These are phyloP conservation scores for Macrophya annulata DNA, from an alignment of 2,888 invertebrate genomes.

Conservation along the genomic window DNA sequence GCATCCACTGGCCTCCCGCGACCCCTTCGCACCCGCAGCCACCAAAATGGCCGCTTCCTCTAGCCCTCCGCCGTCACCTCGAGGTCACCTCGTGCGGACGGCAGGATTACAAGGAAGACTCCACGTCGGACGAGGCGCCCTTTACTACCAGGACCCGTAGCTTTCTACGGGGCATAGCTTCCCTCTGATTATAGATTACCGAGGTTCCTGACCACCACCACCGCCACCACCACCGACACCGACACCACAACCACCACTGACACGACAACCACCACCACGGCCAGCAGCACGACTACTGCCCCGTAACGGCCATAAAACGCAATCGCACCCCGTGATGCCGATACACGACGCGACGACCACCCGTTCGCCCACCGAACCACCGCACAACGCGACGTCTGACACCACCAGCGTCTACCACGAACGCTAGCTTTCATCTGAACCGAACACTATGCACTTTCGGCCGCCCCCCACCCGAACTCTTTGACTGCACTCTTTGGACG, in stretches of 20 bases:
- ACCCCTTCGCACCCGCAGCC: conserved; percentile 65
- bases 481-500: conserved; percentile 55
- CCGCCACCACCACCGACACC: conserved; percentile 29
- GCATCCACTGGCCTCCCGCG: conserved; percentile 67
- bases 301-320: conserved; percentile 37
- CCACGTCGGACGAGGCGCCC: conserved; percentile 55
- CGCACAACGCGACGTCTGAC: conserved; percentile 54
- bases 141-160: conserved; percentile 54
- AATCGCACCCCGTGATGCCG: conserved; percentile 49
- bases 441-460: conserved; percentile 48
- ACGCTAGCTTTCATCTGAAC: conserved; percentile 56
- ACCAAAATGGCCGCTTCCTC: conserved; percentile 72
- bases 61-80: conserved; percentile 60
- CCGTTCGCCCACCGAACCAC: conserved; percentile 54
- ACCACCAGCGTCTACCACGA: conserved; percentile 43
- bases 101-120: conserved; percentile 61
- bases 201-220: conserved; percentile 53
- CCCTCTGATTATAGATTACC: conserved; percentile 59
- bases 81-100: conserved; percentile 51
- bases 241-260: conserved; percentile 42
- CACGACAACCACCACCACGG: conserved; percentile 26
- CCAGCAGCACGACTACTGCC: conserved; percentile 32
- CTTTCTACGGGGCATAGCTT: conserved; percentile 58
- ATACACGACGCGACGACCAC: conserved; percentile 52
- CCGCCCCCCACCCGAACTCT: conserved; percentile 45